These are phyloP conservation scores for Temnothorax ravouxi DNA, from an alignment of 2,888 invertebrate species.

Conservation along the genomic window DNA sequence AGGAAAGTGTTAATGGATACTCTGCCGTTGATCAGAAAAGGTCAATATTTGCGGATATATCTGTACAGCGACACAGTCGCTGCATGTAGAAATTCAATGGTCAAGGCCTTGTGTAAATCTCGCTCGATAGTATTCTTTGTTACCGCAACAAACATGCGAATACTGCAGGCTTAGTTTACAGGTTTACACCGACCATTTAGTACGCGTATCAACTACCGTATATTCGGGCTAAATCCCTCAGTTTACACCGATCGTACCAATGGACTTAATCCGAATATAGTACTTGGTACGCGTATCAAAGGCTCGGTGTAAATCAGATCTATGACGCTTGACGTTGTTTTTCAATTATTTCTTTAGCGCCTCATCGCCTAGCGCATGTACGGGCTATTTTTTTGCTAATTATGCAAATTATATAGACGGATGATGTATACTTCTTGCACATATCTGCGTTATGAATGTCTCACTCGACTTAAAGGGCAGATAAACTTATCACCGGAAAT, in stretches of 20 bases:
- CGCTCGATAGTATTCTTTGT: neutral
- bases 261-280: too few species aligned
- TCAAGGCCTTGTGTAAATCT: slow-evolving; percentile 7
- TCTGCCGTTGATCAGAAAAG: neutral
- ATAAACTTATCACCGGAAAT: neutral
- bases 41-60: neutral
- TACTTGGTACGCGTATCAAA: too few species aligned
- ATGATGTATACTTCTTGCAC: neutral
- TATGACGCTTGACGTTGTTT: neutral
- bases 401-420: neutral
- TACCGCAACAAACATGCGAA: neutral
- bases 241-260: too few species aligned
- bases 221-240: too few species aligned
- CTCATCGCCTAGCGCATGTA: neutral
- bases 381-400: slow-evolving; percentile 17
- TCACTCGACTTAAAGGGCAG: neutral
- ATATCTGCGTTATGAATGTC: neutral
- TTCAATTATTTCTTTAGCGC: neutral
- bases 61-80: too few species aligned
- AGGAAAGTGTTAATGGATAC: neutral
- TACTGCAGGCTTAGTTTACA: too few species aligned
- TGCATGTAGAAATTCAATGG: neutral
- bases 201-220: too few species aligned
- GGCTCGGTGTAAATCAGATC: too few species aligned
- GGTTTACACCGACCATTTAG: too few species aligned